Base-by-base conservation (phyloP, 2,797 vertebrate genomes). In the Melopsittacus undulatus region DNA sequence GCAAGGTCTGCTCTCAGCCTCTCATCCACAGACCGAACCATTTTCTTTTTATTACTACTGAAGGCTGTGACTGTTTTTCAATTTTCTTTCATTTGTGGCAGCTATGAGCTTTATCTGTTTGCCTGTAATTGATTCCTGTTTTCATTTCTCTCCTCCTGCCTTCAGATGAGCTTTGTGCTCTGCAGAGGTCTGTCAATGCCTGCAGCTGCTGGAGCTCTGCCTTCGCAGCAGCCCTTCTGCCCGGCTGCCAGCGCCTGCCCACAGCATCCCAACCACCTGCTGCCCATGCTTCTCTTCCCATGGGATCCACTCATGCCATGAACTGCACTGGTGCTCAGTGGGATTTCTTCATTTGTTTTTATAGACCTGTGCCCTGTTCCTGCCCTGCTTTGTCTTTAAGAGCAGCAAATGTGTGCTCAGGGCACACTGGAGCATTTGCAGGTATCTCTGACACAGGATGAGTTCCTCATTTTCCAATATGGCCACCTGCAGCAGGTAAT, bases 61-160 rank as follows among this genome's bases (percentile, higher is more conserved):
- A 94, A 95, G 89, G 67, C 89, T 92, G 83, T 74, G 91, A 83
- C 89, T 72, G 85, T 90, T 97, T 95, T 94, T 95, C 94, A 93
- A 91, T 95, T 96, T 97, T 96, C 93, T 96, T 95, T 86, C 79
- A 72, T 94, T 86, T 85, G 80, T 80, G 67, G 83, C 92, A 96
- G 86, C 70, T 92, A 92, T 16, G 52, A 94, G 83, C 90, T 91
- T 96, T 96, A 59, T 96, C 93, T 95, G 79, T 66, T 95, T 95
- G 76, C 64, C 92, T 89, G 90, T 92, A 96, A 96, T 94, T 96
- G 93, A 96, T 96, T 96, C 93, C 93, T 92, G 89, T 66, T 96
- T 91, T 93, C 68, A 80, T 96, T 96, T 88, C 92, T 95, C 83
- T 82, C 48, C 89, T 45, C 61, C 86, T 89, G 92, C 83, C 82